Evolutionary conservation across 2,888 invertebrate genomes (phyloP).

Genomic region (Torymus aiolomorphi): DNA sequence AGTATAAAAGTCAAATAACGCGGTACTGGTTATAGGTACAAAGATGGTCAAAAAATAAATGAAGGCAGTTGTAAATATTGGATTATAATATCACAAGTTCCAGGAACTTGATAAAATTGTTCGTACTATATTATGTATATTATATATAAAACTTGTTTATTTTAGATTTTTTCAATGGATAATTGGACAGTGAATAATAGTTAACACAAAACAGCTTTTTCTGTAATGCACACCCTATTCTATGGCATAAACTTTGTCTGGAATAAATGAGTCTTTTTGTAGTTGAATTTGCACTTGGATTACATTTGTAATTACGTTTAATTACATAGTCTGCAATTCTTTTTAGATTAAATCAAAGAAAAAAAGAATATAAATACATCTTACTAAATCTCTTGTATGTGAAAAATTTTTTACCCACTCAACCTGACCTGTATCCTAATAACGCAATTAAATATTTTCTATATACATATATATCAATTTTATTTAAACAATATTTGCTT

Average conservation of each 20-base stretch:
- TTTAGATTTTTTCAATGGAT: constrained; percentile 41
- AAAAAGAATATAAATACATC: constrained; percentile 45
- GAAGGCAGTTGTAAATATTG: constrained; percentile 51
- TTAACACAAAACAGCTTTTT: constrained; percentile 46
- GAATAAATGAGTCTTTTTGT: constrained; percentile 41
- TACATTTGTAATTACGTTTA: constrained; percentile 50
- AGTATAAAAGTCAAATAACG: constrained; percentile 47
- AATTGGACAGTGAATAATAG: constrained; percentile 44
- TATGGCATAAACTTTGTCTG: constrained; percentile 33
- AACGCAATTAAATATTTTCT: constrained; percentile 27
- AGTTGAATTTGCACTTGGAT: constrained; percentile 52
- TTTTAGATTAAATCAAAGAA: constrained; percentile 38
- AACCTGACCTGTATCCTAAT: background rate
- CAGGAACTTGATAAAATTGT: constrained; percentile 47
- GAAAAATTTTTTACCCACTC: constrained; percentile 22
- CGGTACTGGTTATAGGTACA: constrained; percentile 36
- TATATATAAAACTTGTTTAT: constrained; percentile 38
- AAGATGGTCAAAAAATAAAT: constrained; percentile 31
- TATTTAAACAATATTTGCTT: constrained; percentile 74
- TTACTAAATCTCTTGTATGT: constrained; percentile 36
- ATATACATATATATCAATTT: constrained; percentile 61
- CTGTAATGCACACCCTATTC: constrained; percentile 51
- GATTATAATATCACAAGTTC: constrained; percentile 42
- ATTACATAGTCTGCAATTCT: constrained; percentile 39
- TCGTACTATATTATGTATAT: constrained; percentile 45